Conservation (phyloP, 2,113 vertebrate genomes). For the Ophthalmolycus amberensis region DNA sequence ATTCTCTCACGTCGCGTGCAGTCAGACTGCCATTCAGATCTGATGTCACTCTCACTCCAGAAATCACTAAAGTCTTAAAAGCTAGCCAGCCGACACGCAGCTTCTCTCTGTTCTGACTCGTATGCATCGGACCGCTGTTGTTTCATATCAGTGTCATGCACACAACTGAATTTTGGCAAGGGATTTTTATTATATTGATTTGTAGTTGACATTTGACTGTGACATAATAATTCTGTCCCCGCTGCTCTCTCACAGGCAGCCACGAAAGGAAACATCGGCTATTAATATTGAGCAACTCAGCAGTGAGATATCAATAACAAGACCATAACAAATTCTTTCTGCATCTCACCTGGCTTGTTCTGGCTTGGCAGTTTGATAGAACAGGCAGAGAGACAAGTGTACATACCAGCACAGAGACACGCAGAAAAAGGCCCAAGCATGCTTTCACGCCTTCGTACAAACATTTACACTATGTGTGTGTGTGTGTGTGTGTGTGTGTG, state of each 20-base stretch:
- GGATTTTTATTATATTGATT: constrained; percentile 24
- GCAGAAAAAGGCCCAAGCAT: constrained; percentile 18
- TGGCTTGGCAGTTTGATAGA: constrained; percentile 43
- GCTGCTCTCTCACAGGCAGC: constrained; percentile 23
- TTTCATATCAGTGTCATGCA: constrained; percentile 8
- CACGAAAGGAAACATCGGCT: constrained; percentile 42
- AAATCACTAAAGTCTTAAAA: constrained; percentile 23
- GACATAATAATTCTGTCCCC: constrained; percentile 28
- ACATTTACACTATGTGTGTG: neutral
- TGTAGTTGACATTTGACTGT: constrained; percentile 46
- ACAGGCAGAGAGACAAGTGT: constrained; percentile 29
- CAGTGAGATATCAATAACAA: constrained; percentile 52
- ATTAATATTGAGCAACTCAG: constrained; percentile 63
- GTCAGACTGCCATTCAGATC: constrained; percentile 26
- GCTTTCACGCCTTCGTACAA: neutral
- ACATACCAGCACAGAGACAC: constrained; percentile 42
- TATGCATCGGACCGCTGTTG: neutral
- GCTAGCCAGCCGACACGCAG: neutral
- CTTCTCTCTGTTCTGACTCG: constrained; percentile 8
- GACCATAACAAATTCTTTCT: constrained; percentile 57
- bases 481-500: neutral
- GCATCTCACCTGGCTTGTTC: constrained; percentile 65
- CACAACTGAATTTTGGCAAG: neutral
- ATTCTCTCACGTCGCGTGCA: neutral
- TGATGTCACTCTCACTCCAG: constrained; percentile 45